A percentile compares a stretch with the other conserved stretches of the same genome.
These are phyloP conservation scores for Zaprionus nigranus DNA, from an alignment of 1,140 invertebrate species.

Conservation along the genomic window DNA sequence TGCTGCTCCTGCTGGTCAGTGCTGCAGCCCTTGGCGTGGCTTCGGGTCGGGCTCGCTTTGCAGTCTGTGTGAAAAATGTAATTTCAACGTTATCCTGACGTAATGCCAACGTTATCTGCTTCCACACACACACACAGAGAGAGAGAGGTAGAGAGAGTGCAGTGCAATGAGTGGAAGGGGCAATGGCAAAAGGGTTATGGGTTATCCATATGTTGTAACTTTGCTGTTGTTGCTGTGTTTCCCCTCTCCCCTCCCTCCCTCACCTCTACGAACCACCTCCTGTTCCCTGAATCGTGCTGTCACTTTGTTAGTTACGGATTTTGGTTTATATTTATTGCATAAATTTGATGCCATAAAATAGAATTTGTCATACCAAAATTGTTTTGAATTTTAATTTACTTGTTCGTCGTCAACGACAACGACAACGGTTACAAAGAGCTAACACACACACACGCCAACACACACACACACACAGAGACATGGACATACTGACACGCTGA, in stretches of 20 bases:
- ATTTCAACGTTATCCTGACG: slow-evolving; percentile 81
- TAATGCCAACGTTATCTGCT: slow-evolving; percentile 80
- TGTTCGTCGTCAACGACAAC: slow-evolving; percentile 49
- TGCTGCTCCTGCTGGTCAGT: slow-evolving; percentile 59
- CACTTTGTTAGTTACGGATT: slow-evolving; percentile 76
- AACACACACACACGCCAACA: slow-evolving; percentile 28
- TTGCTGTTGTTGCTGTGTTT: slow-evolving; percentile 45
- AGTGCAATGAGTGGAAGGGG: not conserved
- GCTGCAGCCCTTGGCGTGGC: not conserved
- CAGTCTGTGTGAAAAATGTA: slow-evolving; percentile 76
- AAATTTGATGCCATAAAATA: slow-evolving; percentile 79
- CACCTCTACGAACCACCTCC: not conserved
- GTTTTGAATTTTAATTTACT: slow-evolving; percentile 82
- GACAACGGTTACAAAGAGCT: slow-evolving; percentile 16
- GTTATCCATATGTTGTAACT: slow-evolving; percentile 66
- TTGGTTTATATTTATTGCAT: slow-evolving; percentile 82
- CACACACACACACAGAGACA: slow-evolving; percentile 20
- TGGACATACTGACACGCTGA: not conserved
- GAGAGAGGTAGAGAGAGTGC: not conserved
- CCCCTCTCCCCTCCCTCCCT: slow-evolving; percentile 3
- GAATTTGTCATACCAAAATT: slow-evolving; percentile 74
- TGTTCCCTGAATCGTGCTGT: slow-evolving; percentile 34
- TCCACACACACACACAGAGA: slow-evolving; percentile 53
- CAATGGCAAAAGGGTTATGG: slow-evolving; percentile 4
- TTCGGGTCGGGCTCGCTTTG: slow-evolving; percentile 4